Percentiles rank a stretch among this genome's conserved stretches.
Evolutionary conservation across 2,797 vertebrate genomes (phyloP).

Genomic region (Siniperca obscura): DNA sequence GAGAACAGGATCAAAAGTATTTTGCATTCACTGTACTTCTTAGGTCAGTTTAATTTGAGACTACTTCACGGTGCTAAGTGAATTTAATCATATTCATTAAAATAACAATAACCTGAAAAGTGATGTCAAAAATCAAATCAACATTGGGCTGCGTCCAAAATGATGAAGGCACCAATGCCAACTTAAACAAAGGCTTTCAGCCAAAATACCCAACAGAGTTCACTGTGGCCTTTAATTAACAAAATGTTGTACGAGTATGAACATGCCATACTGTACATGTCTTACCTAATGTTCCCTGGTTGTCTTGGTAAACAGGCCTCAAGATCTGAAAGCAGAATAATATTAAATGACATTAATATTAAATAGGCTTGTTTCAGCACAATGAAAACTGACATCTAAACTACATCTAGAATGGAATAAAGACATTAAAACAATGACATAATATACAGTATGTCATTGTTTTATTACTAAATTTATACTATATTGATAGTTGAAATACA

Average conservation of each 20-base stretch:
- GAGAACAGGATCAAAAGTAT: background rate
- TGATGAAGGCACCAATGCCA: conserved; percentile 16
- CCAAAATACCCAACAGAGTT: conserved; percentile 10
- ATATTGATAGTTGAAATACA: background rate
- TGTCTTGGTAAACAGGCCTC: conserved; percentile 91
- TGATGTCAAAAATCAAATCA: conserved; percentile 16
- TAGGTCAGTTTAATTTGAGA: background rate
- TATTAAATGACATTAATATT: conserved; percentile 42
- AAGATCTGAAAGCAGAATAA: conserved; percentile 87
- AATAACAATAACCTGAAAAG: conserved; percentile 26
- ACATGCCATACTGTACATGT: conserved; percentile 19
- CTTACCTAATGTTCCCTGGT: conserved; percentile 87
- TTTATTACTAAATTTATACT: background rate
- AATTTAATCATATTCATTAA: conserved; percentile 21
- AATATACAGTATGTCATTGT: background rate
- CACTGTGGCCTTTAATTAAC: conserved; percentile 7
- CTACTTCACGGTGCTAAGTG: conserved; percentile 5
- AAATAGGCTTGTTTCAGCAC: conserved; percentile 14
- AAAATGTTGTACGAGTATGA: background rate
- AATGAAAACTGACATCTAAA: conserved; percentile 8
- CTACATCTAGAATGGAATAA: background rate
- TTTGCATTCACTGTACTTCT: background rate
- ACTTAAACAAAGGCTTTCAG: conserved; percentile 15
- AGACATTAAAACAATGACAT: background rate
- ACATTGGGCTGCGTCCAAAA: conserved; percentile 24